phyloP scores from a whole-genome alignment of 2,113 vertebrate species.

The Hydrochoerus hydrochaeris region DNA sequence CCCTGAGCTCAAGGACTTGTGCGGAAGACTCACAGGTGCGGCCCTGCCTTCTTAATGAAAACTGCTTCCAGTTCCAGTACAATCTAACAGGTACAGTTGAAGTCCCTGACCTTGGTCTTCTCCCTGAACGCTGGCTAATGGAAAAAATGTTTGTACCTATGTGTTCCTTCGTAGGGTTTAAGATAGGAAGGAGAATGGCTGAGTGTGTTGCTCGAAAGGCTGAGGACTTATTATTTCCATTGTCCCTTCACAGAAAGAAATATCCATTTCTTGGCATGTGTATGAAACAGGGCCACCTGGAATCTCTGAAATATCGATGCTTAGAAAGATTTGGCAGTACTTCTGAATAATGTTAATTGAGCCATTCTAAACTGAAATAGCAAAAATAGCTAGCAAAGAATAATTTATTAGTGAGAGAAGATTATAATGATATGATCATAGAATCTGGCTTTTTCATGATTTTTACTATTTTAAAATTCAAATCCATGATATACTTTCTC shows the following conservation, averaged over 20 bases:
- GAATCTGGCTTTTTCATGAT: neutral
- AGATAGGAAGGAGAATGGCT: neutral
- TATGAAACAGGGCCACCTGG: neutral
- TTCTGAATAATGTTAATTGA: constrained; percentile 40
- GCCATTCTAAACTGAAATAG: neutral
- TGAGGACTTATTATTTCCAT: neutral
- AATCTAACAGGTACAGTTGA: constrained; percentile 91
- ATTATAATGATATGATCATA: neutral
- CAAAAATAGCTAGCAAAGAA: neutral
- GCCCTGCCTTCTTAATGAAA: constrained; percentile 93
- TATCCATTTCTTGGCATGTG: neutral
- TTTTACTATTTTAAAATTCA: constrained; percentile 27
- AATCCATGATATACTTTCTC: neutral
- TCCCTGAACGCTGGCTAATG: neutral
- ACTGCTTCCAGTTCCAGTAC: constrained; percentile 95
- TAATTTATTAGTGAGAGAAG: constrained; percentile 9
- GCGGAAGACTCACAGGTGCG: constrained; percentile 91
- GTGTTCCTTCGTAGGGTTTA: neutral
- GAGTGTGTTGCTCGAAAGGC: accelerated
- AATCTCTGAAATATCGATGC: neutral
- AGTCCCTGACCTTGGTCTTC: neutral
- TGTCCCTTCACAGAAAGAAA: neutral
- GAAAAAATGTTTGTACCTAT: neutral
- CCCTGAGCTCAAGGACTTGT: constrained; percentile 86
- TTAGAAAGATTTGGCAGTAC: neutral